Conservation (phyloP, 2,113 vertebrate species). For the Equus przewalskii region DNA sequence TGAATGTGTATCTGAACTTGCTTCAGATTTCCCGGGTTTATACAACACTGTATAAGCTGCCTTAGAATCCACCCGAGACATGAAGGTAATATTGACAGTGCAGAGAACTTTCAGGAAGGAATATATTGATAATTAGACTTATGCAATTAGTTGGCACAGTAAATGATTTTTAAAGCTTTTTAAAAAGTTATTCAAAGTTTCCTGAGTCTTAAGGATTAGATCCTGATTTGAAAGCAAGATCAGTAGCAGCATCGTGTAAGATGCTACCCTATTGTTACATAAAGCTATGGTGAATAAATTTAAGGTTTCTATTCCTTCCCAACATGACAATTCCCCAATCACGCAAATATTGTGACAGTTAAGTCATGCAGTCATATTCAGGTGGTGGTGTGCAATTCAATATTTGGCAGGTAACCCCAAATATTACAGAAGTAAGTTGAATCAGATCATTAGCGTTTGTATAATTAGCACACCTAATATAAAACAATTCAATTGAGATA, state of each 20-base stretch:
- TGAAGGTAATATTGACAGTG: not conserved
- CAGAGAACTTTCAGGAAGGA: not conserved
- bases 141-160: not conserved
- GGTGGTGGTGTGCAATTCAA: not conserved
- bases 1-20: not conserved
- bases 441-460: conserved; percentile 22
- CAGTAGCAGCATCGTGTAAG: not conserved
- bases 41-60: not conserved
- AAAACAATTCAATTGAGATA: conserved; percentile 54
- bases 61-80: not conserved
- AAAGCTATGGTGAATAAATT: not conserved
- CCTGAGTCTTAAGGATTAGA: not conserved
- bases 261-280: not conserved
- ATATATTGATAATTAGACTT: not conserved
- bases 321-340: not conserved
- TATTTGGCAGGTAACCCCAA: conserved; percentile 1
- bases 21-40: not conserved
- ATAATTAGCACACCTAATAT: conserved; percentile 30
- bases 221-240: conserved; percentile 9
- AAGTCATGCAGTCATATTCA: not conserved
- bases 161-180: not conserved
- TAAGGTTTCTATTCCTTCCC: not conserved
- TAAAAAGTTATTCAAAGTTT: not conserved
- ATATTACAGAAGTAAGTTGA: conserved; percentile 45
- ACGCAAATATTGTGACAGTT: conserved; percentile 42